phyloP scores from a whole-genome alignment of 2,888 invertebrate species.

The Phymatocera aterrima region DNA sequence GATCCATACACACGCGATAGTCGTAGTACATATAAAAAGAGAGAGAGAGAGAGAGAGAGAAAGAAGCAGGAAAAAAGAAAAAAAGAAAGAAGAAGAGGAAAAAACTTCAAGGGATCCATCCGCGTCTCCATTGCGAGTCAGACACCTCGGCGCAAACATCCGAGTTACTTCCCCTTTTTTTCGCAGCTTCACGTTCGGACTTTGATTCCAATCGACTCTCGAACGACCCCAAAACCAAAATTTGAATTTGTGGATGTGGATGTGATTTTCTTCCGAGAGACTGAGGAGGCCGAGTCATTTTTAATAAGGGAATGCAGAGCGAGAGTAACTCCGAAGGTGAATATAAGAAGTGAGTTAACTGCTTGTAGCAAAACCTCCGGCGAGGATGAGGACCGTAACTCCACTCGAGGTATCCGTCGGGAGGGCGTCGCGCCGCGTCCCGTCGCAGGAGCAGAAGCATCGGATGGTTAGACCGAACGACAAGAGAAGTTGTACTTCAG shows the following conservation, averaged over 20 bases:
- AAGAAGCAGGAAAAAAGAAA: too few relatives aligned
- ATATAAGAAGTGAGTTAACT: slow-evolving; percentile 60
- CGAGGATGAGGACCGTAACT: slow-evolving; percentile 59
- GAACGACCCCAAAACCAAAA: background rate
- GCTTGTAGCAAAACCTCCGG: slow-evolving; percentile 62
- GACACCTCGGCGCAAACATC: background rate
- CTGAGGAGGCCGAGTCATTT: background rate
- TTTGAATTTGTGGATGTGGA: background rate
- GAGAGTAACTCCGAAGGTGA: slow-evolving; percentile 45
- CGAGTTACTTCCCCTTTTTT: background rate
- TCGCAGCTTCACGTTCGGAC: background rate
- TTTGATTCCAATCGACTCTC: background rate
- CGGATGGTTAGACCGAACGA: too few relatives aligned
- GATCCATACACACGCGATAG: too few relatives aligned
- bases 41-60: background rate
- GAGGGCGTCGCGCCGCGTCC: slow-evolving; percentile 39
- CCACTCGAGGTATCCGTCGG: slow-evolving; percentile 52
- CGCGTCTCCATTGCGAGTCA: background rate
- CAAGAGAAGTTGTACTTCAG: background rate
- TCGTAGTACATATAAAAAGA: too few relatives aligned
- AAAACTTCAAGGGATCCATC: too few relatives aligned
- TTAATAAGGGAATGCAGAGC: slow-evolving; percentile 15
- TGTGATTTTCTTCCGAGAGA: background rate
- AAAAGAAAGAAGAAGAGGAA: too few relatives aligned
- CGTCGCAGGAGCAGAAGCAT: too few relatives aligned